A percentile compares a stretch with the other conserved stretches of the same genome.
Conservation (phyloP, 2,888 invertebrate species). For the Acanthosepion esculentum region DNA sequence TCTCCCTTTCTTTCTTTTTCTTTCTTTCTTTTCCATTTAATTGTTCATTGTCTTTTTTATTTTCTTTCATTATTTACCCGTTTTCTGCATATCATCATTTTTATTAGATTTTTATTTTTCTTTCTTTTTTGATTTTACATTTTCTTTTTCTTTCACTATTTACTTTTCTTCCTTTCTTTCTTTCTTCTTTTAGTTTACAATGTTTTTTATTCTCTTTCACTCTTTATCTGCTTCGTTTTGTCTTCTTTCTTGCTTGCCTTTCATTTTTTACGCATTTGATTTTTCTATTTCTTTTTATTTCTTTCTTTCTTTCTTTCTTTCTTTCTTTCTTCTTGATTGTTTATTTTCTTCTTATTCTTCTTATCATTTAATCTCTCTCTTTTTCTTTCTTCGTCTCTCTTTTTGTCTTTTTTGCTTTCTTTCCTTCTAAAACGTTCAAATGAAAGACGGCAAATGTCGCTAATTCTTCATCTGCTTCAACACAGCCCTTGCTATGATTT, state of each 20-base stretch:
- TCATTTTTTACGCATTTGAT: background rate
- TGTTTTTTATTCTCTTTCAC: background rate
- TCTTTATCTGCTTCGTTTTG: background rate
- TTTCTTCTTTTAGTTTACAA: too few species aligned
- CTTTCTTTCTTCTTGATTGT: background rate
- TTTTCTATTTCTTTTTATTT: background rate
- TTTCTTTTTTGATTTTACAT: too few species aligned
- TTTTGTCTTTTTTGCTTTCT: background rate
- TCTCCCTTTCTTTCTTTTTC: too few species aligned
- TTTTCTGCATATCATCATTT: too few species aligned
- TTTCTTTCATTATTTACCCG: too few species aligned
- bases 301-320: background rate
- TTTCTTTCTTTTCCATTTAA: too few species aligned
- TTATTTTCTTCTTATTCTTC: background rate
- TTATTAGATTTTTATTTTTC: too few species aligned
- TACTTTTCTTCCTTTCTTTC: too few species aligned
- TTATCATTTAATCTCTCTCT: background rate
- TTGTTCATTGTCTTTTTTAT: too few species aligned
- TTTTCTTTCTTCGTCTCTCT: background rate
- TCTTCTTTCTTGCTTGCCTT: background rate
- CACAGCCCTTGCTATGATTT: slow-evolving; percentile 43
- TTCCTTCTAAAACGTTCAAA: background rate
- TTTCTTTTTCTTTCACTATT: too few species aligned
- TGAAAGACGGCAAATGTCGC: slow-evolving; percentile 45
- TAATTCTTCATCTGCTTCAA: slow-evolving; percentile 46